Base-by-base conservation (phyloP, 2,888 invertebrate genomes). In the Limnephilus marmoratus region DNA sequence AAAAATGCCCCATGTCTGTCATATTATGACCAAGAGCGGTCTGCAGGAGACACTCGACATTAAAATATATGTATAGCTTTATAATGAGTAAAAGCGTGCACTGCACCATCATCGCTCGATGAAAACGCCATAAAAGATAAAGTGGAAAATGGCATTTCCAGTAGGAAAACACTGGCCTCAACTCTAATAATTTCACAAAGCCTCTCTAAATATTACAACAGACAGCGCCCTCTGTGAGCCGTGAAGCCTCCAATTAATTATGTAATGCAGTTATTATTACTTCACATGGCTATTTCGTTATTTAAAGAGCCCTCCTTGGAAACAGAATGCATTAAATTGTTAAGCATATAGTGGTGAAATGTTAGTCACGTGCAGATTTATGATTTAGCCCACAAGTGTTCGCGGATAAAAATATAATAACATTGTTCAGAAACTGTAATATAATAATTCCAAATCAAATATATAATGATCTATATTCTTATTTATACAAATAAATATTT, bases 191-290 rank as follows among this genome's bases (percentile, higher is more conserved):
- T 68, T 68, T 68, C 68, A 68, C n/a, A 68, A 68, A 68, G 24
- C 24, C 68, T 68, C 68, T 9, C 24, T 68, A 4, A 68, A 68
- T 24, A 68, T n/a, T 24, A 68, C 68, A 68, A 5, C 68, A 68
- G 7, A 9, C 24, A 24, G 24, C 68, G 7, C 68, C 24, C 68
- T 68, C 24, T 68, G 53, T 53, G 68, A 18, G 68, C 18, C 68
- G 68, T n/a, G 68, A 68, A 68, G 68, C 68, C 82, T 34, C 34
- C 31, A 82, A 82, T 82, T 82, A 82, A 82, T 82, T 82, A 82
- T 82, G 82, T 31, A 82, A 82, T 31, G 82, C 82, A 82, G 82
- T 34, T 82, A 34, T 31, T 18, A 82, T 34, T 82, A 82, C 82
- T 82, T 82, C 18, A 31, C 34, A 18, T 34, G 82, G 82, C 29